These are phyloP conservation scores for Orchestia grillus DNA, from an alignment of 1,140 invertebrate genomes.

Conservation along the genomic window DNA sequence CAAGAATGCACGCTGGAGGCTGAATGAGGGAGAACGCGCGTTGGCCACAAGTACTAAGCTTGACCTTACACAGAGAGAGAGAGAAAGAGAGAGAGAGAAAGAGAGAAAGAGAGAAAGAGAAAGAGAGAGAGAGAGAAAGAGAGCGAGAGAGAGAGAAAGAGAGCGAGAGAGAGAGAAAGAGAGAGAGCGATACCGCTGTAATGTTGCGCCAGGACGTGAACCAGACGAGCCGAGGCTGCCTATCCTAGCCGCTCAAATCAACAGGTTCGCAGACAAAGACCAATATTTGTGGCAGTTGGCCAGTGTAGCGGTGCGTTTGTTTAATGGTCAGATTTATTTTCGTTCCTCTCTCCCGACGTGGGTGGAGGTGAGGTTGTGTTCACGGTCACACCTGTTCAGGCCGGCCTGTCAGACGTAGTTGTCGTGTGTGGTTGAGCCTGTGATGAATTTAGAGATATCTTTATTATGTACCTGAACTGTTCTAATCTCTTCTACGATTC, in stretches of 20 bases:
- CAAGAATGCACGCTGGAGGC: no score
- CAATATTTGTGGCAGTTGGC: not conserved
- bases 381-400: not conserved
- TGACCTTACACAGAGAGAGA: no score
- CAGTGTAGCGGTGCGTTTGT: not conserved
- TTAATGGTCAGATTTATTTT: not conserved
- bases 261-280: not conserved
- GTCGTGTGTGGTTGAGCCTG: not conserved
- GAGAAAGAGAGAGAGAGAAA: no score
- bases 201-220: no score
- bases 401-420: not conserved
- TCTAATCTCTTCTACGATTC: slow-evolving; percentile 33
- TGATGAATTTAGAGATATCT: not conserved
- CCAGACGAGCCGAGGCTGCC: no score
- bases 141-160: no score
- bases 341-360: not conserved
- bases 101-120: no score
- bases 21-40: not conserved
- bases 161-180: no score
- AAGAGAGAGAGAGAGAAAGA: no score
- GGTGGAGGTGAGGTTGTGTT: no score
- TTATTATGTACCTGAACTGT: not conserved
- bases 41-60: not conserved
- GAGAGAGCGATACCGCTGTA: no score
- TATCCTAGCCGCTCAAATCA: not conserved